Evolutionary conservation across 1,140 invertebrate species (phyloP), one percentile per base, ranked within the genome.

Genomic region (Heliothis virescens): DNA sequence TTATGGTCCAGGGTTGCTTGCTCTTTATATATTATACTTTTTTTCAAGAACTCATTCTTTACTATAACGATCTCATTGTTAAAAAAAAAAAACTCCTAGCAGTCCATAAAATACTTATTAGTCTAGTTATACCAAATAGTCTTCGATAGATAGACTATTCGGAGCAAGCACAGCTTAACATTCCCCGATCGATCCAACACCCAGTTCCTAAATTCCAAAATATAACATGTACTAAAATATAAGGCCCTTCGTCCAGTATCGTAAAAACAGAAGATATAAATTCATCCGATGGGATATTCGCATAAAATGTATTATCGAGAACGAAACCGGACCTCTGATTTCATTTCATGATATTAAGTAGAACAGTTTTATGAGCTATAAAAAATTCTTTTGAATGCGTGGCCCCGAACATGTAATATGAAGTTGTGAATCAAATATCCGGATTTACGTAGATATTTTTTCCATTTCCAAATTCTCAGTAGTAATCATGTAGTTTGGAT

Each of bases 281-380:
- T 87, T 86, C 84, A 87, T 86, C 85, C 78, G 76, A 59, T 79
- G 73, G 86, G 82, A 75, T 85, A 85, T 84, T 89, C 85, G 79
- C 86, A 89, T 89, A 89, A 89, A 89, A 84, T 83, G 85, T 87
- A 86, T 89, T 89, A 89, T 89, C 85, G 86, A 86, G 86, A 75
- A 84, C 82, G 83, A 81, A 82, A 81, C 81, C 81, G 53, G 71
- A 73, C 65, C 76, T 82, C 80, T 79, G 67, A 69, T 53, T 55
- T 65, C 83, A 80, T 83, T 80, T 80, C 79, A 82, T 80, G 83
- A 87, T 87, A 86, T 87, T 87, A 87, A 86, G 82, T 87, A 79
- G 84, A 72, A 72, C 62, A 72, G 21, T 72, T 87, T 89, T 89
- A 89, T 87, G 83, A 83, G 57, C 82, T 63, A 87, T 89, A 89